These are phyloP conservation scores for Phyllostomus hastatus DNA, from an alignment of 2,113 vertebrate genomes.

Conservation along the genomic window DNA sequence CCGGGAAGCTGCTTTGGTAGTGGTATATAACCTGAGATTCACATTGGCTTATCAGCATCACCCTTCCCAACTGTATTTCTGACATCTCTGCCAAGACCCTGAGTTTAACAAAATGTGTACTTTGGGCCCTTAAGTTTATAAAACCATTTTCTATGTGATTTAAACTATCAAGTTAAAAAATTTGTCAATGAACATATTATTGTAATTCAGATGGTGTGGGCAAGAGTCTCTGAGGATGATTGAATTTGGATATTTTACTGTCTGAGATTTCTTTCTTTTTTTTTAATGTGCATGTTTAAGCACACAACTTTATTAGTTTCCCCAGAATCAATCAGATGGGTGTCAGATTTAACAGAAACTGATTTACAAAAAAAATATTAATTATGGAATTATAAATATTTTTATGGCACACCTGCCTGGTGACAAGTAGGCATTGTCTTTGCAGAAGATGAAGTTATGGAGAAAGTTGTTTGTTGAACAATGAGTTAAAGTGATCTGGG, in stretches of 20 bases:
- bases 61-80: background rate
- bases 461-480: background rate
- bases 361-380: background rate
- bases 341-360: background rate
- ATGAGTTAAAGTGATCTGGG: background rate
- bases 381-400: background rate
- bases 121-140: background rate
- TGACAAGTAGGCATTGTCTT: background rate
- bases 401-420: background rate
- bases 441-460: background rate
- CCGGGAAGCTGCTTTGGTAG: background rate
- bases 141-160: background rate
- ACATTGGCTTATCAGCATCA: background rate
- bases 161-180: conserved; percentile 4
- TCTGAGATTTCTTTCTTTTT: conserved; percentile 41
- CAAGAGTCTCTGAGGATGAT: background rate
- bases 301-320: background rate
- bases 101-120: background rate
- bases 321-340: background rate
- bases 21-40: background rate
- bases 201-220: background rate
- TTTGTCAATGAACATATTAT: background rate
- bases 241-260: background rate
- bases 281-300: conserved; percentile 35
- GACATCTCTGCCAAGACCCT: background rate